Conservation (phyloP, 2,113 vertebrate species). For the Calyptomena viridis region DNA sequence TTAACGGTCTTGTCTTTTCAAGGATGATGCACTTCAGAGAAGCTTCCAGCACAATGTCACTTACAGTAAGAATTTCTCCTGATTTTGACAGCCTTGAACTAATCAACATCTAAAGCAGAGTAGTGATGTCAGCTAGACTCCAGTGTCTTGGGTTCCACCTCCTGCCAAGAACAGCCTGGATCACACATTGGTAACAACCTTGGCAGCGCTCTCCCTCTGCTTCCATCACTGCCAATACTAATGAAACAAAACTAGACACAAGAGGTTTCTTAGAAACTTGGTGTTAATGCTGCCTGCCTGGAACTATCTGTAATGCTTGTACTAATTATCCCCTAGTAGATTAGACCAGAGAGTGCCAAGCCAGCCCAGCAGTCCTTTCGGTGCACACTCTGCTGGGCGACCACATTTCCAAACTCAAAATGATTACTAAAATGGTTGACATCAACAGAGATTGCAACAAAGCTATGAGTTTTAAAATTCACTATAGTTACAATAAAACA, state of each 20-base stretch:
- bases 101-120: background rate
- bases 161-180: background rate
- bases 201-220: background rate
- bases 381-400: background rate
- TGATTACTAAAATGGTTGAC: background rate
- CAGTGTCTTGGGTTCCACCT: background rate
- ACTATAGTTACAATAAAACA: background rate
- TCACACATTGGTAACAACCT: background rate
- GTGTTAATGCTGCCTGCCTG: slow-evolving; percentile 20
- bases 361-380: background rate
- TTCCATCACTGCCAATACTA: background rate
- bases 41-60: background rate
- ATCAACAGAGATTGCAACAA: background rate
- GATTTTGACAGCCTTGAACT: background rate
- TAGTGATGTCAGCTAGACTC: background rate
- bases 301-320: slow-evolving; percentile 7
- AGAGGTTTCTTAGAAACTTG: background rate
- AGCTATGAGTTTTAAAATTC: background rate
- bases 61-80: background rate
- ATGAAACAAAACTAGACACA: background rate
- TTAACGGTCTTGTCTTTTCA: background rate
- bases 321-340: slow-evolving; percentile 23
- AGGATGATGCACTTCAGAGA: background rate
- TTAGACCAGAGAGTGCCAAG: background rate
- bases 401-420: background rate